phyloP scores from a whole-genome alignment of 2,113 vertebrate species.

The Lutjanus erythropterus region DNA sequence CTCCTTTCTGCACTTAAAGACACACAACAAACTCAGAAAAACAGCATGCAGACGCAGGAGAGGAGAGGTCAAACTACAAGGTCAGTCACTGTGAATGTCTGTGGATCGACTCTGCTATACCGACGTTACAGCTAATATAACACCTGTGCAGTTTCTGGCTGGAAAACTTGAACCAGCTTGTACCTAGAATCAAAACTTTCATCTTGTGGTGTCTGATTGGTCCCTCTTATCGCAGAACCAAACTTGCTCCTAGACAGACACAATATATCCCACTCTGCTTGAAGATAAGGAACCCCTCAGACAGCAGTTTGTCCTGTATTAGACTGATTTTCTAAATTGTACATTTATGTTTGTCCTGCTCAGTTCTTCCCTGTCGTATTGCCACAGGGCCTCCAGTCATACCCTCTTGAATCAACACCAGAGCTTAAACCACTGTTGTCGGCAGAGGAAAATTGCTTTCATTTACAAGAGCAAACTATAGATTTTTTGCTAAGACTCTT shows the following conservation, averaged over 20 bases:
- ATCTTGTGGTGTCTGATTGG: constrained; percentile 56
- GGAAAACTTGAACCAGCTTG: constrained; percentile 43
- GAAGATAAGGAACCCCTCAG: constrained; percentile 51
- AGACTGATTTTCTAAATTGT: constrained; percentile 62
- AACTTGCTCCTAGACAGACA: constrained; percentile 50
- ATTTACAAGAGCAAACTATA: constrained; percentile 77
- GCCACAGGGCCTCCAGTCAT: constrained; percentile 59
- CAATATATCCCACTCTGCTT: constrained; percentile 58
- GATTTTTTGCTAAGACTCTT: constrained; percentile 69
- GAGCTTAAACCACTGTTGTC: constrained; percentile 63
- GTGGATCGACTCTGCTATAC: constrained; percentile 16
- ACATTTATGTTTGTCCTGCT: constrained; percentile 65
- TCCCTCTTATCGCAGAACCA: constrained; percentile 52
- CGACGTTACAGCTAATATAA: constrained; percentile 38
- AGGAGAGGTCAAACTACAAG: constrained; percentile 56
- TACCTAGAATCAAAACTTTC: constrained; percentile 46
- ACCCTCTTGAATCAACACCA: constrained; percentile 78
- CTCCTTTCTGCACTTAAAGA: constrained; percentile 13
- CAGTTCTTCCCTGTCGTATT: constrained; percentile 48
- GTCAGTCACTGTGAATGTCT: constrained; percentile 39
- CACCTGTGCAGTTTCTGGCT: constrained; percentile 39
- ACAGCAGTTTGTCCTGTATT: constrained; percentile 56
- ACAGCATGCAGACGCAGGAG: constrained; percentile 16
- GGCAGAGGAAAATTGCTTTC: constrained; percentile 77
- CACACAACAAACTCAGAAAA: constrained; percentile 10